Conservation (phyloP, 2,797 vertebrate species). For the Cynodonichthys magdalenae region DNA sequence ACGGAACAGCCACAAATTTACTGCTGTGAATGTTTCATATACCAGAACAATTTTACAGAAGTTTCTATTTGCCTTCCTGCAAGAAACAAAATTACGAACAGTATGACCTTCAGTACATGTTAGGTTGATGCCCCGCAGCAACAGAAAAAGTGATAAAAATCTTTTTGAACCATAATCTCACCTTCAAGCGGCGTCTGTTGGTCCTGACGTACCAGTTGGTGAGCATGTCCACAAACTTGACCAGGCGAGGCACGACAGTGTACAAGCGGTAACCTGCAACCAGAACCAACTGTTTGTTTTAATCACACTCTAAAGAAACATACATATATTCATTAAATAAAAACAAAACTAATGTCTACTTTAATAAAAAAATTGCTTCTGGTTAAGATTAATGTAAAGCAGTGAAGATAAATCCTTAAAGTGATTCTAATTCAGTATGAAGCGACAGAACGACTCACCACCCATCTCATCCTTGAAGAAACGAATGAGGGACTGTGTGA, state of each 20-base stretch:
- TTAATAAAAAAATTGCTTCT: neutral
- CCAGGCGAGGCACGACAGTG: conserved; percentile 93
- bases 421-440: neutral
- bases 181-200: conserved; percentile 96
- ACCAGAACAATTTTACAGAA: neutral
- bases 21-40: conserved; percentile 4
- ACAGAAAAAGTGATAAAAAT: neutral
- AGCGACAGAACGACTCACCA: conserved; percentile 72
- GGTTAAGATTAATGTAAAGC: neutral
- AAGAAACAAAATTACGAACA: neutral
- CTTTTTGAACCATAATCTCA: conserved; percentile 63
- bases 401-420: neutral
- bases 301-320: conserved; percentile 1
- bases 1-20: conserved; percentile 18
- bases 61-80: conserved; percentile 14
- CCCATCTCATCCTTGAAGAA: conserved; percentile 96
- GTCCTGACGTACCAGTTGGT: conserved; percentile 99
- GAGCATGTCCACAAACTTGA: conserved; percentile 96
- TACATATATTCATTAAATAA: neutral
- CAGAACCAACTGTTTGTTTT: conserved; percentile 19
- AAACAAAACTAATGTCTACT: neutral
- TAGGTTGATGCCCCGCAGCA: neutral
- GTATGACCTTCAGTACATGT: neutral
- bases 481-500: conserved; percentile 93
- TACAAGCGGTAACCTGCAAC: conserved; percentile 91